Conservation (phyloP, 2,888 invertebrate genomes). For the Dolomedes plantarius region DNA sequence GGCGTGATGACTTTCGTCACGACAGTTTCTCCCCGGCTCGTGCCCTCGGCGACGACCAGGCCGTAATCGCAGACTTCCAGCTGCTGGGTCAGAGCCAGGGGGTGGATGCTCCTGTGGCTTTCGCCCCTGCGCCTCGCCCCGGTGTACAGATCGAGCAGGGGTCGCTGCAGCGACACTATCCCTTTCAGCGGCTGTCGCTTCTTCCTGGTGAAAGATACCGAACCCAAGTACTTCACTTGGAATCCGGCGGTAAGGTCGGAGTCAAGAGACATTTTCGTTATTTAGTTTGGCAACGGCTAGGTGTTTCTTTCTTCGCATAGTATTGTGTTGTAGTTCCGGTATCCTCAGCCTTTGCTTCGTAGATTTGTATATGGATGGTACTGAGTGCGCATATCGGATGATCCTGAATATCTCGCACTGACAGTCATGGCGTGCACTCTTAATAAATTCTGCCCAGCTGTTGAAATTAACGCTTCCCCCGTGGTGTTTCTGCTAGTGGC, state of each 20-base stretch:
- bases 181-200: slow-evolving; percentile 64
- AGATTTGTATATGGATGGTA: not conserved
- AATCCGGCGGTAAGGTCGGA: slow-evolving; percentile 53
- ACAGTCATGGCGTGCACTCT: too few species aligned
- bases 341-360: not conserved
- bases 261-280: slow-evolving; percentile 50
- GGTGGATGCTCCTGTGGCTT: slow-evolving; percentile 74
- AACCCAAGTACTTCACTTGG: slow-evolving; percentile 72
- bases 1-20: slow-evolving; percentile 73
- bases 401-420: too few species aligned
- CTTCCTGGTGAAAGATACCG: slow-evolving; percentile 59
- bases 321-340: not conserved
- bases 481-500: too few species aligned
- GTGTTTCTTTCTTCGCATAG: not conserved
- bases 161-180: slow-evolving; percentile 70
- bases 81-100: slow-evolving; percentile 69
- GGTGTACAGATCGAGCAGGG: slow-evolving; percentile 71
- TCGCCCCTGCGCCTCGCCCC: slow-evolving; percentile 72
- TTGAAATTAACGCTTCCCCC: too few species aligned
- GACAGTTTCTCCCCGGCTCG: slow-evolving; percentile 49
- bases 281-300: not conserved
- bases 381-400: too few species aligned
- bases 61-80: slow-evolving; percentile 72
- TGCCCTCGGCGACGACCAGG: slow-evolving; percentile 71
- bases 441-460: too few species aligned